phyloP scores from a whole-genome alignment of 2,113 vertebrate genomes.

The Paradoxurus hermaphroditus region DNA sequence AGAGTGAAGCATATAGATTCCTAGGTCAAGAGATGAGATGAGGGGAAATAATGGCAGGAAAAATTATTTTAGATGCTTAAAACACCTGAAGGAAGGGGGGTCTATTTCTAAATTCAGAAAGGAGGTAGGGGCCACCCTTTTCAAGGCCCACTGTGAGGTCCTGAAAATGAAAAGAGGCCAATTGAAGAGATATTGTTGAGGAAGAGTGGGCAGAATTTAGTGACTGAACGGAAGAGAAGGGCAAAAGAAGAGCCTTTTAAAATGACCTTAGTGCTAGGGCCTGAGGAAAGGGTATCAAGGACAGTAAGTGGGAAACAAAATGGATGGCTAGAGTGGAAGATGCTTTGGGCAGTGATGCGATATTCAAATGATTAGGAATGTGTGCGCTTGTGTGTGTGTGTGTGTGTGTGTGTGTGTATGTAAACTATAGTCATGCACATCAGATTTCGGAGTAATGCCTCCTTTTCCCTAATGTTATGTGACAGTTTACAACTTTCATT shows the following conservation, averaged over 20 bases:
- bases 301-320: not conserved
- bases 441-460: not conserved
- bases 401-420: not conserved
- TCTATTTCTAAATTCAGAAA: slow-evolving; percentile 13
- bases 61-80: not conserved
- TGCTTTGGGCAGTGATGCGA: not conserved
- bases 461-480: not conserved
- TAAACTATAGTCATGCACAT: not conserved
- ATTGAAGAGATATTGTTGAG: not conserved
- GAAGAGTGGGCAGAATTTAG: slow-evolving; percentile 15
- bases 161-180: not conserved
- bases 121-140: not conserved
- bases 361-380: not conserved
- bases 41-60: not conserved
- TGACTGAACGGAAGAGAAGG: not conserved
- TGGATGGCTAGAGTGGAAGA: not conserved
- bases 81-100: not conserved
- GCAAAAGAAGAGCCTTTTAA: slow-evolving; percentile 29
- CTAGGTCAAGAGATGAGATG: not conserved
- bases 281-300: not conserved
- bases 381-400: not conserved
- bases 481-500: slow-evolving; percentile 23
- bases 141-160: not conserved
- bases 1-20: not conserved
- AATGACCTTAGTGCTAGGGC: not conserved